Evolutionary conservation across 2,888 invertebrate species (phyloP).

Genomic region (Pandemis cinnamomeana): DNA sequence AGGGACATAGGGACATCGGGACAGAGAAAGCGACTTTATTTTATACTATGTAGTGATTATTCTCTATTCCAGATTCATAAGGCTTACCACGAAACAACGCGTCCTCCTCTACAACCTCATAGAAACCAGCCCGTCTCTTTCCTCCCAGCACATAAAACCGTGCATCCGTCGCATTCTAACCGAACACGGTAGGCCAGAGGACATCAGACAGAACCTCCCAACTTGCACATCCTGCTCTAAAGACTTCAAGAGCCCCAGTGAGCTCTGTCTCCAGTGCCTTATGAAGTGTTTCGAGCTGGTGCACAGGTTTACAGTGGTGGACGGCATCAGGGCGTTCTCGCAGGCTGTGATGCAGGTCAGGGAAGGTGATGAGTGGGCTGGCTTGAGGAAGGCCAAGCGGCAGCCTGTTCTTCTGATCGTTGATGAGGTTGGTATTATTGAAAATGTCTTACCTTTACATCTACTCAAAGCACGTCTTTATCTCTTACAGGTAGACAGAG

Average conservation of each 20-base stretch:
- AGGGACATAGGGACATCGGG: too few species aligned
- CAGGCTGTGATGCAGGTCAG: conserved; percentile 68
- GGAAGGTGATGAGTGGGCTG: conserved; percentile 66
- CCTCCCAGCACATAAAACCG: conserved; percentile 67
- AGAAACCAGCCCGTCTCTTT: conserved; percentile 60
- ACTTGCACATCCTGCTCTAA: conserved; percentile 60
- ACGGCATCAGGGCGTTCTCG: conserved; percentile 74
- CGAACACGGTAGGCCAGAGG: conserved; percentile 66
- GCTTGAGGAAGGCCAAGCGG: conserved; percentile 74
- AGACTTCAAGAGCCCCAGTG: conserved; percentile 62
- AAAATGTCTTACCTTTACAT: too few species aligned
- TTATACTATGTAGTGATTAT: too few species aligned
- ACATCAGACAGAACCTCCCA: conserved; percentile 55
- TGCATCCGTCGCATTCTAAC: conserved; percentile 72
- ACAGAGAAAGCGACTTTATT: too few species aligned
- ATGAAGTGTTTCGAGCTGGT: conserved; percentile 66
- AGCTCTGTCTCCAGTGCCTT: conserved; percentile 71
- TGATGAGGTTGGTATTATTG: conserved; percentile 83
- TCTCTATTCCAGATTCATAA: conserved; percentile 62
- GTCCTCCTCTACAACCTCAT: conserved; percentile 74
- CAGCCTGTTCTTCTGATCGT: conserved; percentile 87
- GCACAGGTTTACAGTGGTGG: conserved; percentile 68
- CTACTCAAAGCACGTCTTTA: too few species aligned
- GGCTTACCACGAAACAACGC: conserved; percentile 68
- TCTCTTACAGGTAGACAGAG: too few species aligned